Conservation (phyloP, 2,797 vertebrate species). For the Microctenopoma stevenorrisi region DNA sequence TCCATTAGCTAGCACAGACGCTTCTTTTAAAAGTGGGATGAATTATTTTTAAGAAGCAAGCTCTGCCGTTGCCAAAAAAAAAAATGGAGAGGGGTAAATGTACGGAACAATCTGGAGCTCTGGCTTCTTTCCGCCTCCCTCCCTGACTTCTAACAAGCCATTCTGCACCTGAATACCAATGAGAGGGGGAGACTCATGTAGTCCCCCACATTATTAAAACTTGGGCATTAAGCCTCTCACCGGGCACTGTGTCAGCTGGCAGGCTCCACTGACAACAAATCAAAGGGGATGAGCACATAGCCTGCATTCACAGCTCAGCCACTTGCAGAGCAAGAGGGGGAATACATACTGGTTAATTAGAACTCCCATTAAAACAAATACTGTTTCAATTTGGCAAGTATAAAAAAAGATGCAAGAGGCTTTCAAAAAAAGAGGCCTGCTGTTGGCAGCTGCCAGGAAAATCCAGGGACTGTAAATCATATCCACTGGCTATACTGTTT, state of each 20-base stretch:
- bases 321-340: constrained; percentile 78
- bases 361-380: constrained; percentile 87
- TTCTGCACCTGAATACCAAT: constrained; percentile 86
- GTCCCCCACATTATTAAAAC: constrained; percentile 86
- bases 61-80: constrained; percentile 76
- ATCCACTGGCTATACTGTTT: constrained; percentile 83
- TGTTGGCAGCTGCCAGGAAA: constrained; percentile 83
- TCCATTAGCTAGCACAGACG: constrained; percentile 81
- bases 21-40: constrained; percentile 83
- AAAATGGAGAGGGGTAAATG: constrained; percentile 62
- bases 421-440: constrained; percentile 83
- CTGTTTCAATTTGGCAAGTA: constrained; percentile 87
- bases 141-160: constrained; percentile 85
- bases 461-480: constrained; percentile 83
- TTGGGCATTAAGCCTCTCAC: constrained; percentile 85
- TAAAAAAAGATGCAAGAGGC: constrained; percentile 85
- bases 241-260: constrained; percentile 87
- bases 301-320: constrained; percentile 82
- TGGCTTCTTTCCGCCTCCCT: constrained; percentile 79
- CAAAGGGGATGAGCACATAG: constrained; percentile 85
- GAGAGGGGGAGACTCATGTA: constrained; percentile 81
- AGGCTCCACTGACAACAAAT: constrained; percentile 81
- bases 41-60: constrained; percentile 86
- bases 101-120: constrained; percentile 79
- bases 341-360: constrained; percentile 85